Conservation (phyloP, 2,797 vertebrate species). For the Liasis olivaceus region DNA sequence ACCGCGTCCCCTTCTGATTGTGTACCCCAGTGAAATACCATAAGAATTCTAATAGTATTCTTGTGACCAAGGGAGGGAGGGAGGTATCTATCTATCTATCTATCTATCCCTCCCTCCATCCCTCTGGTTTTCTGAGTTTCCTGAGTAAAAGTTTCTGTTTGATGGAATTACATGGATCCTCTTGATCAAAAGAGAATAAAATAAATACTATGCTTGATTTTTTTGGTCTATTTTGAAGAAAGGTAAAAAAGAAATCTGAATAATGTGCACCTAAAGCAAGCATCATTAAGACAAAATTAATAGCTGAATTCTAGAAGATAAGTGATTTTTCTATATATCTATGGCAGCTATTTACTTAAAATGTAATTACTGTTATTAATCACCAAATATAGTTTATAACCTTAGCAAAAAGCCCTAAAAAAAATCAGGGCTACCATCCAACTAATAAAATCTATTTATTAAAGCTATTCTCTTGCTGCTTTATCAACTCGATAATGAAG, state of each 20-base stretch:
- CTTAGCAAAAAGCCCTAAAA: constrained; percentile 5
- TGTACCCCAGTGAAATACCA: not conserved
- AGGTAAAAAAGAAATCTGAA: constrained; percentile 28
- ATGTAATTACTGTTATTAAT: constrained; percentile 64
- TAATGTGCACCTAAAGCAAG: constrained; percentile 14
- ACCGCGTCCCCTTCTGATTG: too few species aligned
- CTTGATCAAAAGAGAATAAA: not conserved
- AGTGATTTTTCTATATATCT: constrained; percentile 39
- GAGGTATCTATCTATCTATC: not conserved
- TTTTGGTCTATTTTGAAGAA: not conserved
- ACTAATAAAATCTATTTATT: constrained; percentile 9
- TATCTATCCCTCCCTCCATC: not conserved
- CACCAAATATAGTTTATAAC: constrained; percentile 40
- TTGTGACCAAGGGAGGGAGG: not conserved
- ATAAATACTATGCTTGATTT: not conserved
- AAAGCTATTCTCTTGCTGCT: not conserved
- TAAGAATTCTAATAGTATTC: not conserved
- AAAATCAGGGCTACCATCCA: constrained; percentile 14
- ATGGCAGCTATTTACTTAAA: constrained; percentile 54
- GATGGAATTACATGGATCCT: not conserved
- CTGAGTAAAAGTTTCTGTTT: not conserved
- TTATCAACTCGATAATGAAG: not conserved
- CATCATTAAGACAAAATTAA: constrained; percentile 50
- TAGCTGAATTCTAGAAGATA: constrained; percentile 27
- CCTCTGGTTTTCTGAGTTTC: not conserved